Evolutionary conservation across 2,888 invertebrate species (phyloP), one percentile per base, ranked within the genome.

Genomic region (Apodemia zela): DNA sequence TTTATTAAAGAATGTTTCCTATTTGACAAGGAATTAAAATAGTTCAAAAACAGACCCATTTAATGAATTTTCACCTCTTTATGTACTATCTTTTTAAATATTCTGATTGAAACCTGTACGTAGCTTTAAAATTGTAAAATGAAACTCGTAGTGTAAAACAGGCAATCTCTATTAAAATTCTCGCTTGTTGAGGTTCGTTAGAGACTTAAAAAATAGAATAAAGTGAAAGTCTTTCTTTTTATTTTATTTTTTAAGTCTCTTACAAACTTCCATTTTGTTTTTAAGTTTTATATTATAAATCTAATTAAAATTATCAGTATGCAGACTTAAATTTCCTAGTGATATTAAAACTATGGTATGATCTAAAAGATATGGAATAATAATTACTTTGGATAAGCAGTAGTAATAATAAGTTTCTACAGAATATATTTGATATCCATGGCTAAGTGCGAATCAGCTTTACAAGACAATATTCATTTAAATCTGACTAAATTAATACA

Each of bases 91-190:
- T 29, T n/a, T 25, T 57, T n/a, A 57, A 15, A 29, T 54, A 29
- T 57, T 57, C 57, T 57, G 57, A 57, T 25, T 57, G 29, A 57
- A 57, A 29, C 25, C 29, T 57, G 15, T n/a, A 57, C 3, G 29
- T 57, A 29, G 57, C 15, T 25, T 29, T 15, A 15, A 57, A 57
- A n/a, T 57, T 57, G 57, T 57, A 8, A n/a, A 57, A 57, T 57
- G 54, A 15, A 25, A 25, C 15, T 29, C 29, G 54, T 15, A 29
- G 29, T 25, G 13, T 21, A 21, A 25, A 57, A 29, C 21, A 7
- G 7, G 29, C 54, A 57, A 57, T 57, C 54, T 57, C 29, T 57
- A 57, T 57, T 57, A 57, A 57, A 57, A 57, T 25, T 25, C 29
- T 25, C 29, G 54, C 3, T 29, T 15, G 54, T 21, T 57, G 29